Evolutionary conservation across 2,888 invertebrate species (phyloP).

Genomic region (Margaritifera margaritifera): DNA sequence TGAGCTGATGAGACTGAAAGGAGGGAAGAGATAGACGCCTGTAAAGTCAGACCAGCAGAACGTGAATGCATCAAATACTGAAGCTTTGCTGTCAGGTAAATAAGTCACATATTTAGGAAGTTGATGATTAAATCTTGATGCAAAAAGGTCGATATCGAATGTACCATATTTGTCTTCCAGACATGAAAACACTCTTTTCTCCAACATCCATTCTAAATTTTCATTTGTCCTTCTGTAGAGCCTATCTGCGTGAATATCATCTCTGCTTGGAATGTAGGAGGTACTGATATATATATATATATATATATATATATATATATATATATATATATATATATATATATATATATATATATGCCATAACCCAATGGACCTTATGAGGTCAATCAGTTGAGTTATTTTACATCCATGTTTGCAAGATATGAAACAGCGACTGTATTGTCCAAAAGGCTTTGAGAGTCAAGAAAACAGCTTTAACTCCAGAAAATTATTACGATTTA

Average conservation of each 20-base stretch:
- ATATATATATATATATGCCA: conserved; percentile 10
- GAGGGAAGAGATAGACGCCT: too few relatives aligned
- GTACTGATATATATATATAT: conserved; percentile 15
- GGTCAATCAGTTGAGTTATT: conserved; percentile 7
- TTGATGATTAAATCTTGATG: conserved; percentile 8
- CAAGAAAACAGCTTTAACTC: conserved; percentile 20
- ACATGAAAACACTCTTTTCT: conserved; percentile 2
- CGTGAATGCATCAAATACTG: too few relatives aligned
- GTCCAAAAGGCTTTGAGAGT: conserved; percentile 8
- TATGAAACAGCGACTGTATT: conserved; percentile 22
- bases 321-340: conserved; percentile 6
- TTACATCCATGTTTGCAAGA: conserved; percentile 21
- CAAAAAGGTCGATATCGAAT: conserved; percentile 13
- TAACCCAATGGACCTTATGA: conserved; percentile 13
- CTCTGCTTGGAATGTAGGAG: conserved; percentile 14
- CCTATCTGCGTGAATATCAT: conserved; percentile 17
- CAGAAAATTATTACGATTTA: conserved; percentile 12
- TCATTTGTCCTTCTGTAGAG: conserved; percentile 11
- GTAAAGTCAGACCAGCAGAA: too few relatives aligned
- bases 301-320: conserved; percentile 10
- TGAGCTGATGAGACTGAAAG: too few relatives aligned
- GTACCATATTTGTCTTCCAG: not conserved
- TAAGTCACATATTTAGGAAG: too few relatives aligned
- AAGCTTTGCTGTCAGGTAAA: too few relatives aligned
- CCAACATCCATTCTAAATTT: conserved; percentile 15